Conservation (phyloP, 2,888 invertebrate genomes). For the Drosophila infuscata region DNA sequence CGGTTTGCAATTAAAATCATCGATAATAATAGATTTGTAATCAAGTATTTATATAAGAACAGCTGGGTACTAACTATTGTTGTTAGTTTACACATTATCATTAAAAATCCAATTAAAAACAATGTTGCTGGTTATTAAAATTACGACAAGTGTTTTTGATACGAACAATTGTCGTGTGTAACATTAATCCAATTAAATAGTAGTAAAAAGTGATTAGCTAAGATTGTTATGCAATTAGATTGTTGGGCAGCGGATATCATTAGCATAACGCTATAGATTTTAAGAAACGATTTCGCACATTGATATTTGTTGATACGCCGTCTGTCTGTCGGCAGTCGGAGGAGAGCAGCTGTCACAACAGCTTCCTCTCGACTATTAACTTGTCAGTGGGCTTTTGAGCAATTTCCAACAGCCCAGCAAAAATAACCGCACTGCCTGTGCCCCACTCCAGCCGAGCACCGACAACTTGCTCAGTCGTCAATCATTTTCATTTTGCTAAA, state of each 20-base stretch:
- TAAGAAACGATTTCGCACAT: slow-evolving; percentile 37
- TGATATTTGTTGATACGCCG: slow-evolving; percentile 30
- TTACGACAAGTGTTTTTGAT: background rate
- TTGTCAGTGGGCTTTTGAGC: slow-evolving; percentile 68
- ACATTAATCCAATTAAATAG: background rate
- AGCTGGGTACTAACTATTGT: background rate
- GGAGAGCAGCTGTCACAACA: slow-evolving; percentile 52
- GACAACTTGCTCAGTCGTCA: slow-evolving; percentile 53
- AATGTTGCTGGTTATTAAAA: background rate
- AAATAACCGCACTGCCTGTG: slow-evolving; percentile 6
- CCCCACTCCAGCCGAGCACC: slow-evolving; percentile 2
- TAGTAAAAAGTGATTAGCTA: background rate
- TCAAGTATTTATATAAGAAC: background rate
- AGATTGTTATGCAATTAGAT: slow-evolving; percentile 28
- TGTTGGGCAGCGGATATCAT: slow-evolving; percentile 52
- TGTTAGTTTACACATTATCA: background rate
- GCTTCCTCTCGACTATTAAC: slow-evolving; percentile 72
- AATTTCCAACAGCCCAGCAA: slow-evolving; percentile 40
- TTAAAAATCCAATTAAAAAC: slow-evolving; percentile 1
- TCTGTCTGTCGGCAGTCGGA: slow-evolving; percentile 30
- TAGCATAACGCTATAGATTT: slow-evolving; percentile 40
- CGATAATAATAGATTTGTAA: background rate
- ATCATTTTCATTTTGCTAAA: slow-evolving; percentile 73
- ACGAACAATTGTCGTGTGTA: background rate
- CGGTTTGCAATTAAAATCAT: background rate